Base-by-base conservation (phyloP, 2,797 vertebrate species). In the Falco novaeseelandiae region DNA sequence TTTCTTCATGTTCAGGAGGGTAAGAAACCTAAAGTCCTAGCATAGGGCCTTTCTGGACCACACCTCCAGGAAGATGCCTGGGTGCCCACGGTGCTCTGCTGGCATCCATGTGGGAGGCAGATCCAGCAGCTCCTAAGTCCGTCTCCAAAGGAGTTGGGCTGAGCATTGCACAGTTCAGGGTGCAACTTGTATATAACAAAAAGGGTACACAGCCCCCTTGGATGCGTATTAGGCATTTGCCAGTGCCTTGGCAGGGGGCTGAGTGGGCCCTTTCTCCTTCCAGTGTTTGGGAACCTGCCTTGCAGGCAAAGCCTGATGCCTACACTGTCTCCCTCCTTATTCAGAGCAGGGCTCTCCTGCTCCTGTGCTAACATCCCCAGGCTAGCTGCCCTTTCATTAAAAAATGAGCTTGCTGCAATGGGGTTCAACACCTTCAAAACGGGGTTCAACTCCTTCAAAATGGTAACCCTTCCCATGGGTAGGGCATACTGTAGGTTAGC, bases 171-270 rank as follows among this genome's bases (percentile, higher is more conserved):
- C 48, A 51, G 22, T 54, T 76, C 34, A 30, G 26, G 46, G 15
- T 38, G 38, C 29, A 66, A 46, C 21, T 40, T 71, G 16, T 29
- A 7, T 25, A 9, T 8, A 40, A 27, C 2, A 6, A 14, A 66
- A 57, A 4, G 20, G 38, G 16, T n/a, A 62, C 49, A 62, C 18
- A 46, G 26, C 4, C 22, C 16, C 22, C 44, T 46, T 40, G 72
- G n/a, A 57, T 1, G 1, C 23, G 16, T 4, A 25, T 42, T 1
- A 1, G 6, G 16, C 16, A 7, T 61, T 34, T 62, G 26, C 8
- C 59, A 36, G 1, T 32, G 46, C 20, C 42, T 55, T 34, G 22
- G 4, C 18, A 46, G 36, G 10, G 10, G 17, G 8, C 21, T 52
- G 36, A 40, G 42, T 16, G 14, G 19, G 8, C 15, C 62, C n/a